Evolutionary conservation across 2,797 vertebrate species (phyloP).

Genomic region (Rhincodon typus): DNA sequence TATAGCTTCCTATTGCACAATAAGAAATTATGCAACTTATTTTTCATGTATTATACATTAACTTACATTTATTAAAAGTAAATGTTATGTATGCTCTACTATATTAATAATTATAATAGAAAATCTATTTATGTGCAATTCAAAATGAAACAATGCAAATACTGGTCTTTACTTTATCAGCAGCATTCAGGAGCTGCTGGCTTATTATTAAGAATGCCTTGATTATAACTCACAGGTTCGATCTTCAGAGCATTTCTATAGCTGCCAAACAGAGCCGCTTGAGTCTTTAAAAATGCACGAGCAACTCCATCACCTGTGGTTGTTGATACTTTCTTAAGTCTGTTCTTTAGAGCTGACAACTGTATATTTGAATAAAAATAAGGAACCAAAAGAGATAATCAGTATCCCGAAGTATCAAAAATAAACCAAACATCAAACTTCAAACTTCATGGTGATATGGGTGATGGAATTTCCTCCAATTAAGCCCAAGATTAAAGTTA

Average conservation of each 20-base stretch:
- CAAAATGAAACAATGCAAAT: not conserved
- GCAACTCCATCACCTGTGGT: constrained; percentile 87
- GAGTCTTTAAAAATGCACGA: constrained; percentile 86
- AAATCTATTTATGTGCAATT: not conserved
- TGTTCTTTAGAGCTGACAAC: constrained; percentile 85
- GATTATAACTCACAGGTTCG: constrained; percentile 70
- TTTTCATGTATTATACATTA: not conserved
- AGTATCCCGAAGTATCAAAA: not conserved
- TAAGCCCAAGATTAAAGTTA: not conserved
- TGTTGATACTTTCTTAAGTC: constrained; percentile 87
- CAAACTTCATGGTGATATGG: not conserved
- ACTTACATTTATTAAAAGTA: not conserved
- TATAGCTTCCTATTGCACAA: not conserved
- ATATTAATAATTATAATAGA: not conserved
- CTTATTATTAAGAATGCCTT: not conserved
- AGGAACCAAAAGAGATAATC: constrained; percentile 24
- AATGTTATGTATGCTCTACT: not conserved
- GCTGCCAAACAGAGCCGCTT: constrained; percentile 88
- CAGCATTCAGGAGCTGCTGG: not conserved
- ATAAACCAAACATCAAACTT: not conserved
- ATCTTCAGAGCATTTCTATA: constrained; percentile 90
- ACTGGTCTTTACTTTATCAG: not conserved
- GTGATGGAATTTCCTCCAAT: not conserved
- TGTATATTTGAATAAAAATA: constrained; percentile 47
- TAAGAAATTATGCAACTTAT: not conserved